Base-by-base conservation (phyloP, 1,140 invertebrate species). In the Sitobion miscanthi region DNA sequence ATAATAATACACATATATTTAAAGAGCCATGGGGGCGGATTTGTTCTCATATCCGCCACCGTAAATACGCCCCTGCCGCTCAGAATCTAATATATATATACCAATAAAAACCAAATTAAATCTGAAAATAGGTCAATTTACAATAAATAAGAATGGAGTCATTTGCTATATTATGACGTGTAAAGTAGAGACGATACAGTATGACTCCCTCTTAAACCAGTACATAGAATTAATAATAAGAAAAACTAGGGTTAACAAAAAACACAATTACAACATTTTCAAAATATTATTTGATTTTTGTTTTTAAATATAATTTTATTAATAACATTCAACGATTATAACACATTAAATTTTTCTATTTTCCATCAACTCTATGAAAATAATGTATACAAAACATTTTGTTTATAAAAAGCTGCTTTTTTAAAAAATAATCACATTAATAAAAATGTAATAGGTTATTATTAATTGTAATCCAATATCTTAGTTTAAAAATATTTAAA, bases 341-440 rank as follows among this genome's bases (percentile, higher is more conserved):
- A 85, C 83, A 85, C 83, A 85, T 42, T 42, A 2, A 45, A 25
- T 85, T 85, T 85, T 85, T 69, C 82, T 85, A 85, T 42, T 85
- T 45, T 85, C 1, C 83, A 25, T 45, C 38, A 85, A 45, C 45
- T 85, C 83, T 42, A 85, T 25, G 23, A 25, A 85, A 85, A 85
- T 85, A 85, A 30, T 85, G 83, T 85, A 45, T 85, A 85, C 83
- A 85, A 85, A 45, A 85, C 83, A 42, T 45, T 45, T 42, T 25
- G 83, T 85, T 85, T 85, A 85, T 42, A 85, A 85, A 85, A 85
- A 45, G 83, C 83, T 42, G 83, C 6, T 42, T 45, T 85, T 85
- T 45, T 17, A 25, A 85, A 85, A 85, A 85, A 85, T 85, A 85
- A 85, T 85, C 83, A 85, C 83, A 85, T 85, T 38, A 85, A 85